phyloP scores from a whole-genome alignment of 1,140 invertebrate species.

The Aphis craccivora region DNA sequence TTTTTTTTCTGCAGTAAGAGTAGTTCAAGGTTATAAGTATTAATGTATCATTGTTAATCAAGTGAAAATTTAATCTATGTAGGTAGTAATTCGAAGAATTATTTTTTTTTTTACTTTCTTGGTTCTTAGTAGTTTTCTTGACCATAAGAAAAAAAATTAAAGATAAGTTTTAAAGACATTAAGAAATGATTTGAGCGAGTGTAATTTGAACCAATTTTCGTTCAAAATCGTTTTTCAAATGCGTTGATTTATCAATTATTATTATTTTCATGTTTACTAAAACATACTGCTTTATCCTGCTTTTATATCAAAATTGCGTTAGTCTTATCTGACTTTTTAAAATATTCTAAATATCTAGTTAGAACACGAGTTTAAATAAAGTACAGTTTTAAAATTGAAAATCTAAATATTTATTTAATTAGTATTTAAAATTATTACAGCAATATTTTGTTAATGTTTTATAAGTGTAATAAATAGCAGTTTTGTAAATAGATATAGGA shows the following conservation, averaged over 20 bases:
- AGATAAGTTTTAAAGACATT: background rate
- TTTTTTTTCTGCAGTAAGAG: background rate
- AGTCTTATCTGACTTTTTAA: background rate
- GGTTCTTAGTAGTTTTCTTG: background rate
- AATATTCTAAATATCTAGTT: background rate
- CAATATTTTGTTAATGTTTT: no score
- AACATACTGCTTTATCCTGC: background rate
- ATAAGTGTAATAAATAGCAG: no score
- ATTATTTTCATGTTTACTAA: background rate
- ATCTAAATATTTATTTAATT: background rate
- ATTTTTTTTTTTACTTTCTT: background rate
- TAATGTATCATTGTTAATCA: background rate
- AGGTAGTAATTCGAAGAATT: background rate
- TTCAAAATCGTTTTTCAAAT: background rate
- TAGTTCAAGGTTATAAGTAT: background rate
- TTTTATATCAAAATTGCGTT: background rate
- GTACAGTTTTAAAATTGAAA: background rate
- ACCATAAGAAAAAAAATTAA: background rate
- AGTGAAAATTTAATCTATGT: background rate
- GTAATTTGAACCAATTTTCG: background rate
- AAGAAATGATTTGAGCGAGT: background rate
- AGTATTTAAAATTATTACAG: no score
- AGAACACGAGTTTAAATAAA: background rate
- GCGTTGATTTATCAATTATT: background rate
- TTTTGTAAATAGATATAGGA: background rate